Conservation (phyloP, 1,140 invertebrate species). For the Coptotermes formosanus region DNA sequence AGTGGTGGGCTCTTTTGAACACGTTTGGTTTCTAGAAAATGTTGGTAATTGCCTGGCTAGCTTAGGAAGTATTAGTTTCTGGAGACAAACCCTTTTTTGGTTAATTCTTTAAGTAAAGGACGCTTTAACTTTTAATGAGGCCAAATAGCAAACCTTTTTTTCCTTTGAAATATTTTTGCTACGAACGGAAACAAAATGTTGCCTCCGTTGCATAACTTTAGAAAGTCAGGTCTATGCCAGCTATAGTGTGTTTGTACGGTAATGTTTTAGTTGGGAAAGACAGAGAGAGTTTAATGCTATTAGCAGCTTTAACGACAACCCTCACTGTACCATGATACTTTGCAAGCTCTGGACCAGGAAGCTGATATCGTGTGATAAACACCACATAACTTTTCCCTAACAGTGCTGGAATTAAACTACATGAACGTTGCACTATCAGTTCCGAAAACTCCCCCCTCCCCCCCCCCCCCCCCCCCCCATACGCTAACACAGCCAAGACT, state of each 20-base stretch:
- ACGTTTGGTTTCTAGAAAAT: no score
- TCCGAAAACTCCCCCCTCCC: neutral
- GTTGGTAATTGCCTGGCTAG: no score
- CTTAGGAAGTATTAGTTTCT: no score
- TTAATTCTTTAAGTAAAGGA: no score
- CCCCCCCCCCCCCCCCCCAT: neutral
- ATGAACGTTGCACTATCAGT: slow-evolving; percentile 7
- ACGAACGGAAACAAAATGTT: neutral
- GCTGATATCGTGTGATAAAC: slow-evolving; percentile 15
- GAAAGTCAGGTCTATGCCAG: neutral
- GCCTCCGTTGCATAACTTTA: neutral
- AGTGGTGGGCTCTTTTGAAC: no score
- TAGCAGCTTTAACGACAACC: neutral
- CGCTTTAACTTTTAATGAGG: no score
- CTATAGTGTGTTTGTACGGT: neutral
- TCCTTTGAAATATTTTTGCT: neutral
- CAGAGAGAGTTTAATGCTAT: neutral
- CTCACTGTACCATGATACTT: neutral
- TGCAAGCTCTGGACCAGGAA: neutral
- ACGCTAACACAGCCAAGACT: neutral
- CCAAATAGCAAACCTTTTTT: neutral
- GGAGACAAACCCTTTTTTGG: no score
- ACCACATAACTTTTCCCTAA: slow-evolving; percentile 16
- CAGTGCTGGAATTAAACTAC: slow-evolving; percentile 11
- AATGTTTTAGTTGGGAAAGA: neutral